Base-by-base conservation (phyloP, 2,888 invertebrate genomes). In the Amphiduros pacificus region DNA sequence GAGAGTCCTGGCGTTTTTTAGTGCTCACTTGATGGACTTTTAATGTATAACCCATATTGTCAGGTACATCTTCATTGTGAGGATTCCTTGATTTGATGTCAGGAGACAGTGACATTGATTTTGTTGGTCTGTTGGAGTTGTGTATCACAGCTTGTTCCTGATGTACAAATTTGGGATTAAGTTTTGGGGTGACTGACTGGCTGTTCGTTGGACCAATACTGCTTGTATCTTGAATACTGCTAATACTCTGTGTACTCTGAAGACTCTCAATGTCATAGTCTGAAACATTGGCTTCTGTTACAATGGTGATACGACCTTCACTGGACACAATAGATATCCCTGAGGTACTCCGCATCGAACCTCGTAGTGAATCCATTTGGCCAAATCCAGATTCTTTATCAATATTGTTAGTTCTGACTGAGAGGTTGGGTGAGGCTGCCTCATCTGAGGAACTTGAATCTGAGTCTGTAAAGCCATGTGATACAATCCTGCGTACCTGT, bases 241-340 rank as follows among this genome's bases (percentile, higher is more conserved):
- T n/a, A n/a, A n/a, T n/a, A 44, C 44, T 44, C 20, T 20, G 20
- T 44, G 44, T 22, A 44, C 44, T 44, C 22, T 22, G 5, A 17
- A 44, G 44, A 44, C 44, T 44, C n/a, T 44, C 44, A n/a, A 29
- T 36, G 27, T 58, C 58, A 6, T 41, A 26, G 41, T 55, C 55
- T 2, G 58, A 58, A 9, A 58, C 36, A 49, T 40, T 52, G 17
- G 26, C 55, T 26, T 66, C 66, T 5, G 66, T 66, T 26, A 66
- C 63, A 20, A 66, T 51, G 2, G 66, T 66, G 11, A 61, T 64
- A 3, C 60, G 52, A 14, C 66, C 66, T 29, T 64, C 64, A 50
- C 66, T 66, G 17, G 63, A 64, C 14, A 60, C 32, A 1, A 50
- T 58, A 26, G 48, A 48, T 31, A 50, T 29, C 4, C 58, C 51